Evolutionary conservation across 2,113 vertebrate species (phyloP), one percentile per base, ranked within the genome.

Genomic region (Sinocyclocheilus anshuiensis): DNA sequence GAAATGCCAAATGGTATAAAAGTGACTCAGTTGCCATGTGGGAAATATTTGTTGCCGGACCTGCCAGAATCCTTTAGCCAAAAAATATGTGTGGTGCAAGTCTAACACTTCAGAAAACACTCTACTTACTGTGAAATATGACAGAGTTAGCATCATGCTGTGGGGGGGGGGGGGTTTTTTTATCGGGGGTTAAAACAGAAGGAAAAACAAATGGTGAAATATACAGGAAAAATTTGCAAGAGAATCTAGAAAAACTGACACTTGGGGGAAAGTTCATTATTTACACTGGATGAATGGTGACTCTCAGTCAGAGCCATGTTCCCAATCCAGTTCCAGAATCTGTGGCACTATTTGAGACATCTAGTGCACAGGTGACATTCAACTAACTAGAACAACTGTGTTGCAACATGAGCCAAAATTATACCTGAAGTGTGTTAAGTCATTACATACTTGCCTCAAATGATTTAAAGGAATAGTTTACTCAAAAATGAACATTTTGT

Each of bases 191-290:
- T 76, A 76, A 50, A 80, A 69, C 29, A 20, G 15, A 69, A 36
- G 67, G 15, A 36, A 20, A 18, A 18, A n/a, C 55, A n/a, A 80
- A 59, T 80, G 57, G 18, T 59, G 22, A 61, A 80, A 63, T 61
- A 61, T 80, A 11, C 77, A 24, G 77, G 33, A 33, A 57, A 53
- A 22, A 36, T 78, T 78, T 33, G 76, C 76, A 55, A 77, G 76
- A 57, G 18, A 77, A 12, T 15, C 69, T 42, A 39, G 71, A 42
- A 9, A 59, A 33, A 10, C 9, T 45, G 9, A 45, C 42, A 11
- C 42, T 45, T n/a, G 50, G 77, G 53, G 18, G n/a, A 59, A 78
- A 39, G 53, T 78, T 78, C 53, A 39, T 78, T 59, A 36, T 79
- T 13, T 79, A 15, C 2, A 8, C 20, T 33, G 53, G 18, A 79